phyloP scores from a whole-genome alignment of 2,113 vertebrate species.

The Saimiri boliviensis region DNA sequence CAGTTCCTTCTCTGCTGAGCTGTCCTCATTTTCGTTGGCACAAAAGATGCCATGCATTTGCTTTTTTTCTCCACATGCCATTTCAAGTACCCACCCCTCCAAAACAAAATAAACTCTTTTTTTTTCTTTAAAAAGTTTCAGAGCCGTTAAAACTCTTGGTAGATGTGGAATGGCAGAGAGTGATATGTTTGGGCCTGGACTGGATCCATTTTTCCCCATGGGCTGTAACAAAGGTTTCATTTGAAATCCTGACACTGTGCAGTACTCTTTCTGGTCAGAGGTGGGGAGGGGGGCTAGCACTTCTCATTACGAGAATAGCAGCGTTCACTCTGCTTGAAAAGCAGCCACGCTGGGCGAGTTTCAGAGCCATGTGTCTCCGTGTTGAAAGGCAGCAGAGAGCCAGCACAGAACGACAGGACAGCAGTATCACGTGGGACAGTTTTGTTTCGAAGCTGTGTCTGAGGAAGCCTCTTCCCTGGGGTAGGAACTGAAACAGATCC shows the following conservation, averaged over 20 bases:
- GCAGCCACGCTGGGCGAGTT: slow-evolving; percentile 71
- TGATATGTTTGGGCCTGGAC: slow-evolving; percentile 72
- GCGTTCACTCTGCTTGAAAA: slow-evolving; percentile 76
- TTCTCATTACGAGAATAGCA: slow-evolving; percentile 73
- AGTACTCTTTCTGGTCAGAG: slow-evolving; percentile 74
- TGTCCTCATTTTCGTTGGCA: slow-evolving; percentile 71
- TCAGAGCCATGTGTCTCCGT: slow-evolving; percentile 75
- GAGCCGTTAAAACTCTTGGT: slow-evolving; percentile 67
- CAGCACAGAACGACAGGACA: slow-evolving; percentile 72
- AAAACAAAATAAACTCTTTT: slow-evolving; percentile 31
- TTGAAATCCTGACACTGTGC: slow-evolving; percentile 80
- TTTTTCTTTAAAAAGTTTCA: slow-evolving; percentile 56
- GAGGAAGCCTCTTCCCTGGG: slow-evolving; percentile 63
- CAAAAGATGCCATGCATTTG: slow-evolving; percentile 62
- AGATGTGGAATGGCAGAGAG: slow-evolving; percentile 73
- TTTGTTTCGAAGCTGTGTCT: slow-evolving; percentile 63
- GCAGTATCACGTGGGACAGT: slow-evolving; percentile 65
- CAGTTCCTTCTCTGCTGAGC: slow-evolving; percentile 50
- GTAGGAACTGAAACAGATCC: slow-evolving; percentile 64
- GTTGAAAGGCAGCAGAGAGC: slow-evolving; percentile 76
- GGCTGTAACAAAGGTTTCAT: slow-evolving; percentile 78
- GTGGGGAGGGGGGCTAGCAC: slow-evolving; percentile 70
- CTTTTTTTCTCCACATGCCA: slow-evolving; percentile 27
- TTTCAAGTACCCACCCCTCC: slow-evolving; percentile 38
- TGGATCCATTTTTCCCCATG: slow-evolving; percentile 75